Conservation (phyloP, 2,888 invertebrate species). For the Rambutsinella grinnellia region DNA sequence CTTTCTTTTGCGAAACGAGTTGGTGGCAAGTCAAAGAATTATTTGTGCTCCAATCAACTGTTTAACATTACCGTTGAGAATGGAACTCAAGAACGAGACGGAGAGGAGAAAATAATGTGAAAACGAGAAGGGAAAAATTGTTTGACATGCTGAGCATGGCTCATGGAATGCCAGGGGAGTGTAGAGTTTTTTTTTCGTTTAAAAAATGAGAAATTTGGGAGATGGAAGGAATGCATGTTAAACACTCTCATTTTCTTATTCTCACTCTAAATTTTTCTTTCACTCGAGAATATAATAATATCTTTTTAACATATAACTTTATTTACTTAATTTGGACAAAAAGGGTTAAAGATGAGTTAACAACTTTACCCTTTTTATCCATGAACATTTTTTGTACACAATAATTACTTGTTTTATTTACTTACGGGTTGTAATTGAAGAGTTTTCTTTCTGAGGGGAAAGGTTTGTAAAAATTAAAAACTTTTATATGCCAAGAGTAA, state of each 20-base stretch:
- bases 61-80: slow-evolving; percentile 46
- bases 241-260: not conserved
- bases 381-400: too few species aligned
- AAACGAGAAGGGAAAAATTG: slow-evolving; percentile 18
- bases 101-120: not conserved
- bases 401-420: too few species aligned
- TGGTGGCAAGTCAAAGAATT: slow-evolving; percentile 52
- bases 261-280: not conserved
- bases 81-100: slow-evolving; percentile 16
- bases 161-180: slow-evolving; percentile 6
- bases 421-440: not conserved
- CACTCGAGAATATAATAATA: too few species aligned
- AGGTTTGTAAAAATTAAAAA: not conserved
- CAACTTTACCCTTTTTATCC: not conserved
- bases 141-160: slow-evolving; percentile 39
- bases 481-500: not conserved
- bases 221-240: not conserved
- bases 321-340: not conserved
- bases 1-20: slow-evolving; percentile 14
- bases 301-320: not conserved
- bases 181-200: not conserved
- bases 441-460: not conserved
- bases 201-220: slow-evolving; percentile 26
- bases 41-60: slow-evolving; percentile 52
- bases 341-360: not conserved